Evolutionary conservation across 1,140 invertebrate species (phyloP), one percentile per base, ranked within the genome.

Genomic region (Manduca sexta): DNA sequence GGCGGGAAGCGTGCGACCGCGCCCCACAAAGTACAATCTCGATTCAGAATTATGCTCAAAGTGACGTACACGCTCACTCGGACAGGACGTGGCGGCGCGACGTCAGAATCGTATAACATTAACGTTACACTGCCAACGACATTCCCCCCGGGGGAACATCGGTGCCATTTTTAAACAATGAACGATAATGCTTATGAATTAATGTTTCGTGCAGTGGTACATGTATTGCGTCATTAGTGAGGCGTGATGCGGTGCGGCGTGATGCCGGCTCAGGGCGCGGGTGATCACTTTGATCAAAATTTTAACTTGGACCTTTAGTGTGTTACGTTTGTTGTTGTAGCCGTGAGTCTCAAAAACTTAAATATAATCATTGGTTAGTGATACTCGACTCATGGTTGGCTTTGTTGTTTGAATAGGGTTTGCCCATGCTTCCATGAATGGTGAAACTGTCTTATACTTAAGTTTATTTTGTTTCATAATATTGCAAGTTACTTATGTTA

Each of bases 41-140:
- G 48, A 50, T 64, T 72, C 71, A 75, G 49, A 64, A 69, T 74
- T 79, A 66, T 78, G 74, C 64, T 80, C 76, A 78, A 76, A 78
- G 74, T 83, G 75, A 64, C 49, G 26, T 13, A 17, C 29, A 35
- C 47, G 43, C 57, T 54, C 52, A 50, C 14, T 45, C 35, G 12
- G 16, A 26, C 26, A 42, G 16, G 58, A 51, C 29, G 60, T 56
- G 26, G n/a, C 66, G 59, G 43, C 62, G 70, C 64, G 57, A 64
- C 49, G 51, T 70, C 39, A 62, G 66, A 49, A 67, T 73, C 44
- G 45, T 72, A 40, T 80, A 73, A 68, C 29, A 47, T 61, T 66
- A 57, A 56, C 43, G 30, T 49, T 51, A 71, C 79, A 83, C 75
- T 83, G 76, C 75, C 79, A 74, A 69, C 56, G 46, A 79, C 76